These are phyloP conservation scores for Heliothis subflexa DNA, from an alignment of 1,140 invertebrate genomes.

Conservation along the genomic window DNA sequence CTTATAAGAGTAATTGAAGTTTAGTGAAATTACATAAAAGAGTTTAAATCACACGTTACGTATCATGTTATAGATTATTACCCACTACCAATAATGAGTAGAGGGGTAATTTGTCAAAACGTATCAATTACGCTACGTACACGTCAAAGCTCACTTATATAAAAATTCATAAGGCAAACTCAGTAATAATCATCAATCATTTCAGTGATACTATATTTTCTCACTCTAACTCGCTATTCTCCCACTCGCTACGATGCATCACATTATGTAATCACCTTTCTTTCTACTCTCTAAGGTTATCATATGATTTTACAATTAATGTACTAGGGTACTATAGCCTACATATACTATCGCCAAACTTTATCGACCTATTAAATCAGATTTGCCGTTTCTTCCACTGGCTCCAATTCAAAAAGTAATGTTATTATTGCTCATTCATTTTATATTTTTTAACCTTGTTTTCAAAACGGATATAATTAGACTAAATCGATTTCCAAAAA, in stretches of 20 bases:
- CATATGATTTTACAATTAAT: conserved; percentile 30
- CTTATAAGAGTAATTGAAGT: no score
- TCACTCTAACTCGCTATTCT: conserved; percentile 20
- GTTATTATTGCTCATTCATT: background rate
- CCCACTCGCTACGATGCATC: conserved; percentile 36
- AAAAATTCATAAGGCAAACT: conserved; percentile 47
- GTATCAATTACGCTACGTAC: background rate
- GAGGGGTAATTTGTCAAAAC: conserved; percentile 21
- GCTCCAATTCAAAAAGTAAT: background rate
- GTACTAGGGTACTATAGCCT: conserved; percentile 35
- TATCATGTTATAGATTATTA: background rate
- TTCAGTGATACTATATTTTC: conserved; percentile 13
- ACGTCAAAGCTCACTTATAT: conserved; percentile 40
- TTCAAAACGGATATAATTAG: conserved; percentile 9
- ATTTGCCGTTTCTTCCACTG: background rate
- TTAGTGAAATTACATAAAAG: no score
- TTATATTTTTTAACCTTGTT: background rate
- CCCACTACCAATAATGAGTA: no score
- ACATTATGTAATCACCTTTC: conserved; percentile 46
- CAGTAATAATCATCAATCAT: conserved; percentile 43
- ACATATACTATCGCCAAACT: conserved; percentile 31
- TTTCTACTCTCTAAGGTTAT: conserved; percentile 45
- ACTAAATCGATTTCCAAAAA: background rate
- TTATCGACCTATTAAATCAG: conserved; percentile 26
- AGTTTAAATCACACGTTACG: no score